Base-by-base conservation (phyloP, 2,888 invertebrate genomes). In the Xestia rhomboidea region DNA sequence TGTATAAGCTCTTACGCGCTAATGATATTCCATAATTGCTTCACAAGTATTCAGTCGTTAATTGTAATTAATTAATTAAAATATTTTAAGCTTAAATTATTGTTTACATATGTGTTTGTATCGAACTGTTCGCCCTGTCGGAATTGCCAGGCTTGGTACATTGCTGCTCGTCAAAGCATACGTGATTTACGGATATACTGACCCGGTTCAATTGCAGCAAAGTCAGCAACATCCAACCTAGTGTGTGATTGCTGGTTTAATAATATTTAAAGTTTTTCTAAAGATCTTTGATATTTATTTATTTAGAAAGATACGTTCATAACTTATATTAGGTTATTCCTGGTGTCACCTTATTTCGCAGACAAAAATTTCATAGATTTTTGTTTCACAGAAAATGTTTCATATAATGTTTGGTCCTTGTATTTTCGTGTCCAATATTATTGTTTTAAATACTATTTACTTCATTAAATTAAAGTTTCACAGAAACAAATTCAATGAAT, bases 21-120 rank as follows among this genome's bases (percentile, higher is more conserved):
- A 78, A 77, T 82, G 64, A 82, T 81, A 74, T 73, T 68, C 38
- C 66, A 57, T 76, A 84, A 87, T 86, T 82, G 68, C 57, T 67
- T 66, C 38, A 46, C 63, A 76, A 72, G 68, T 83, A 80, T 76
- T 81, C 68, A 73, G 24, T 67, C 74, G 38, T 77, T 54, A 75
- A 78, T 79, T 80, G 54, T 69, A 66, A 76, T 77, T 79, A 79
- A 77, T 70, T 71, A n/a, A 60, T 60, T 60, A 8, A 8, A 30
- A 60, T 60, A 57, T 57, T 7, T 81, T 66, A 68, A 72, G 38
- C 64, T 24, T 49, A 69, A 38, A 69, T 70, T 64, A 68, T 79
- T 76, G 21, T 76, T 49, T 74, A 68, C 15, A 38, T 64, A 30
- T 34, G 21, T 24, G 46, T 41, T 38, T 71, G 24, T 34, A 27